These are phyloP conservation scores for Sebastiscus tertius DNA, from an alignment of 2,797 vertebrate species.

Conservation along the genomic window DNA sequence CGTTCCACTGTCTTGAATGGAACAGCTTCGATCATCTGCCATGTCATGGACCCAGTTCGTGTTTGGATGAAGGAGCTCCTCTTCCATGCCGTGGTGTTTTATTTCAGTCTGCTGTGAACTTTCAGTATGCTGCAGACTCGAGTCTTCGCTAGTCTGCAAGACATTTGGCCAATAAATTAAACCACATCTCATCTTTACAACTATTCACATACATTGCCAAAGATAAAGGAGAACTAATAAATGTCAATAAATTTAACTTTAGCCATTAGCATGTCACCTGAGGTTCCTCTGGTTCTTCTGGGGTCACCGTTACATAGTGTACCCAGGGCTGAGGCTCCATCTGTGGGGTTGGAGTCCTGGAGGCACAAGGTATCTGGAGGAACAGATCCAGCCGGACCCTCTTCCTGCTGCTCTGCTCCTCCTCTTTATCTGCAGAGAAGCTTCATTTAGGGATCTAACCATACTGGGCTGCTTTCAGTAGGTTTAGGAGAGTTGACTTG, in stretches of 20 bases:
- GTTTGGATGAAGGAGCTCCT: neutral
- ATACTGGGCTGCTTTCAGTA: neutral
- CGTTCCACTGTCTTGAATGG: neutral
- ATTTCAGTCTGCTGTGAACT: neutral
- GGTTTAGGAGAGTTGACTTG: neutral
- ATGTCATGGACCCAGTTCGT: neutral
- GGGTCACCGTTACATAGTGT: constrained; percentile 12
- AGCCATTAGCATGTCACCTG: constrained; percentile 16
- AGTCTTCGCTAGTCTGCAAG: neutral
- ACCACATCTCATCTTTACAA: neutral
- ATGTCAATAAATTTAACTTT: neutral
- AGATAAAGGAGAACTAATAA: neutral
- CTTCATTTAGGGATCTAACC: neutral
- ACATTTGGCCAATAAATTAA: neutral
- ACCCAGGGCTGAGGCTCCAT: constrained; percentile 15
- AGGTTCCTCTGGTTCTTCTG: neutral
- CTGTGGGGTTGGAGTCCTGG: constrained; percentile 49
- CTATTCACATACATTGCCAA: neutral
- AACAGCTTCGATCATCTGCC: neutral
- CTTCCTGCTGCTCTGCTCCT: neutral
- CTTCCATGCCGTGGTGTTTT: neutral
- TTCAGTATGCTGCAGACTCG: neutral
- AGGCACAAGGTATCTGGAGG: constrained; percentile 31
- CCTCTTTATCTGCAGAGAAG: constrained; percentile 30
- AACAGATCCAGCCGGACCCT: constrained; percentile 47